phyloP scores from a whole-genome alignment of 2,797 vertebrate genomes.

The Sphenopsis melanotis region DNA sequence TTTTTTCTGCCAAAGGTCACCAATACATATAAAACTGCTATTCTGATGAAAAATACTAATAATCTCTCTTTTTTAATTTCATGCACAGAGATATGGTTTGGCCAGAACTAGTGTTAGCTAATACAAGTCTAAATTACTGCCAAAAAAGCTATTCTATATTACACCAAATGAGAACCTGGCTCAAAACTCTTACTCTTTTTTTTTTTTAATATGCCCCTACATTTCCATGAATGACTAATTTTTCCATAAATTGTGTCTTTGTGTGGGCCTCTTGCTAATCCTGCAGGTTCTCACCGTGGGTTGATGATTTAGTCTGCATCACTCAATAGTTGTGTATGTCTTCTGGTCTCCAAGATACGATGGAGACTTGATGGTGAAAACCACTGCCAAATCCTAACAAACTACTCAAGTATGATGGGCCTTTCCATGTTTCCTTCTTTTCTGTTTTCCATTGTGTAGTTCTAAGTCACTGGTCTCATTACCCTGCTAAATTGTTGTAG shows the following conservation, averaged over 20 bases:
- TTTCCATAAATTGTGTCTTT: slow-evolving; percentile 11
- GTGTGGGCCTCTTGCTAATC: not conserved
- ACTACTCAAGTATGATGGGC: not conserved
- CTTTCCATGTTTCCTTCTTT: not conserved
- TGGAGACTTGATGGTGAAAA: not conserved
- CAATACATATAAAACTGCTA: not conserved
- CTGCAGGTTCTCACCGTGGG: not conserved
- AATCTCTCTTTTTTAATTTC: not conserved
- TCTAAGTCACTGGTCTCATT: not conserved
- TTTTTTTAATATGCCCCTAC: not conserved
- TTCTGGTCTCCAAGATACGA: slow-evolving; percentile 11
- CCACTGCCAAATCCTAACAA: not conserved
- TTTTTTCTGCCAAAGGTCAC: not conserved
- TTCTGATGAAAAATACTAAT: not conserved
- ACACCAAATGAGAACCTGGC: slow-evolving; percentile 9
- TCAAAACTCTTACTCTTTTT: not conserved
- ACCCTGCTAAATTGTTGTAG: not conserved
- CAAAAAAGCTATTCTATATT: not conserved
- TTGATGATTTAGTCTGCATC: not conserved
- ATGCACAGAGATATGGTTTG: not conserved
- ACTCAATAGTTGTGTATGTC: not conserved
- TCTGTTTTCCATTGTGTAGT: not conserved
- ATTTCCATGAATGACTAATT: not conserved
- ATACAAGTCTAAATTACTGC: not conserved
- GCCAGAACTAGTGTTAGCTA: not conserved